These are phyloP conservation scores for Thymelicus acteon DNA, from an alignment of 2,888 invertebrate species.

Conservation along the genomic window DNA sequence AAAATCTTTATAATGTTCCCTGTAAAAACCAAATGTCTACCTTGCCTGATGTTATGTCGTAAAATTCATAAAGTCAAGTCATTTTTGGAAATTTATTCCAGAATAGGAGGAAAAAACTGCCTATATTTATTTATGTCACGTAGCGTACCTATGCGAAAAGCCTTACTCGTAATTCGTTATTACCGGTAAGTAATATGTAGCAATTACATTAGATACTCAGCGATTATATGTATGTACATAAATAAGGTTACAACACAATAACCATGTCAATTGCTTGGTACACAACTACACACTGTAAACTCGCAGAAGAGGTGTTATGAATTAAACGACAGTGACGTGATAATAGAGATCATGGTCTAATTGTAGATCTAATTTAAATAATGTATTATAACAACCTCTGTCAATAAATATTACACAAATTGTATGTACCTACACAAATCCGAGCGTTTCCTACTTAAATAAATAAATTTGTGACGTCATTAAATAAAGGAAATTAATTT, in stretches of 20 bases:
- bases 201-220: not conserved
- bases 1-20: not conserved
- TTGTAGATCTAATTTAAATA: not conserved
- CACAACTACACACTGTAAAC: not conserved
- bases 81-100: no score
- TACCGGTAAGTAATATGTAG: not conserved
- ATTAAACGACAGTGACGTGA: not conserved
- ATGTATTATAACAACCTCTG: not conserved
- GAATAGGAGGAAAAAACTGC: no score
- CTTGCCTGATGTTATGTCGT: no score
- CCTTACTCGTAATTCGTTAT: not conserved
- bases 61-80: no score
- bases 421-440: no score
- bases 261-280: not conserved
- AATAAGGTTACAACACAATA: not conserved
- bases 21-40: not conserved
- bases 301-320: not conserved
- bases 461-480: no score
- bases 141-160: no score
- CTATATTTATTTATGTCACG: no score
- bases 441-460: no score
- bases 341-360: not conserved
- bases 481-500: no score
- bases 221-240: not conserved
- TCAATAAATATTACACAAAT: not conserved